Conservation (phyloP, 2,113 vertebrate species). For the Strigops habroptila region DNA sequence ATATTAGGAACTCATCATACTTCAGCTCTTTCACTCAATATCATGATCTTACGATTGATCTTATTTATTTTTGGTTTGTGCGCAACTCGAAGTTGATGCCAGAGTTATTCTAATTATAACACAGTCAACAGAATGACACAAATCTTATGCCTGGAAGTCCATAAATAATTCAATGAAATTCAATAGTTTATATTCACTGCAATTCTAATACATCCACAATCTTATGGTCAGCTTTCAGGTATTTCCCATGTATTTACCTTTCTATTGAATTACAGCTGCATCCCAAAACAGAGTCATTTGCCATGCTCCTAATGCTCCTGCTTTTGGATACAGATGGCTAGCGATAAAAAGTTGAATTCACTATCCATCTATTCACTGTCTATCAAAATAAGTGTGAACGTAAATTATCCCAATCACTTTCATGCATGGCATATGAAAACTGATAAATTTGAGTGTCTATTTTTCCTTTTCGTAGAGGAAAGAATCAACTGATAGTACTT, state of each 20-base stretch:
- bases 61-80: slow-evolving; percentile 42
- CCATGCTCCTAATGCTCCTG: not conserved
- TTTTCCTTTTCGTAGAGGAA: not conserved
- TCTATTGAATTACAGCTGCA: not conserved
- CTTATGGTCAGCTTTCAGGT: not conserved
- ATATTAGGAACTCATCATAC: not conserved
- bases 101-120: slow-evolving; percentile 50
- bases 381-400: slow-evolving; percentile 40
- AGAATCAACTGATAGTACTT: not conserved
- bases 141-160: slow-evolving; percentile 23
- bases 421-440: not conserved
- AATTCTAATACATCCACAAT: not conserved
- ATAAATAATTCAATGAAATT: slow-evolving; percentile 31
- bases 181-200: not conserved
- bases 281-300: not conserved
- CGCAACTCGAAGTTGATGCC: slow-evolving; percentile 3
- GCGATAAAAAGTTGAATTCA: slow-evolving; percentile 1
- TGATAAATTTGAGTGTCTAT: not conserved
- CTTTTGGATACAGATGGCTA: slow-evolving; percentile 39
- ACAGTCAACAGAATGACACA: slow-evolving; percentile 41
- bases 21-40: slow-evolving; percentile 15
- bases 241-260: not conserved
- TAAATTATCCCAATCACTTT: slow-evolving; percentile 28
- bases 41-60: slow-evolving; percentile 41
- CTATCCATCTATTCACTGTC: slow-evolving; percentile 13